phyloP scores from a whole-genome alignment of 2,113 vertebrate species.

The Halichoerus grypus region DNA sequence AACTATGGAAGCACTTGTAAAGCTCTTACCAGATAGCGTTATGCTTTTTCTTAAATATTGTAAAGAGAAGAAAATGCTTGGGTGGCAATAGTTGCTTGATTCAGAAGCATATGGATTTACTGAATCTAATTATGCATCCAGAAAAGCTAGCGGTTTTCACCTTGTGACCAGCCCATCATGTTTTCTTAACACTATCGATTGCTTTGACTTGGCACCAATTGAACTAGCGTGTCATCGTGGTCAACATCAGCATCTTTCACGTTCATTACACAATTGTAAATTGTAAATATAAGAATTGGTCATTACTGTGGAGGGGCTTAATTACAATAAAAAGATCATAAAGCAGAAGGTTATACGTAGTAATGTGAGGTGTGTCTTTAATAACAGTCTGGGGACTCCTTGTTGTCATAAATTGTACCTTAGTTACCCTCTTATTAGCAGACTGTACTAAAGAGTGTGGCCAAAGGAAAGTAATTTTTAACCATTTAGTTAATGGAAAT shows the following conservation, averaged over 20 bases:
- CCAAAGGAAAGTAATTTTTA: background rate
- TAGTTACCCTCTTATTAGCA: background rate
- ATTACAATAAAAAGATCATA: constrained; percentile 36
- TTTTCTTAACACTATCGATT: constrained; percentile 50
- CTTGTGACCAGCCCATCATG: background rate
- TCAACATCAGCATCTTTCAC: background rate
- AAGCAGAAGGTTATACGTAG: background rate
- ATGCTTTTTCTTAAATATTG: background rate
- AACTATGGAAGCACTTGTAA: background rate
- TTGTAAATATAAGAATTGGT: background rate
- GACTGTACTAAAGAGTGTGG: background rate
- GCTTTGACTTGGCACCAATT: constrained; percentile 19
- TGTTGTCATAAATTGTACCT: background rate
- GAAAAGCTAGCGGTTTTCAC: background rate
- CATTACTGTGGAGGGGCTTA: background rate
- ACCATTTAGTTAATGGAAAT: background rate
- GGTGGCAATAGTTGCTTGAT: background rate
- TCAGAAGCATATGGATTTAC: background rate
- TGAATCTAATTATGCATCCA: background rate
- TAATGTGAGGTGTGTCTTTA: background rate
- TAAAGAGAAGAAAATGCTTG: background rate
- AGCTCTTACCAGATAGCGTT: background rate
- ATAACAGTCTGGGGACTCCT: background rate
- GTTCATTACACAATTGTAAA: background rate
- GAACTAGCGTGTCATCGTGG: background rate